Evolutionary conservation across 2,113 vertebrate species (phyloP).

Genomic region (Procavia capensis): DNA sequence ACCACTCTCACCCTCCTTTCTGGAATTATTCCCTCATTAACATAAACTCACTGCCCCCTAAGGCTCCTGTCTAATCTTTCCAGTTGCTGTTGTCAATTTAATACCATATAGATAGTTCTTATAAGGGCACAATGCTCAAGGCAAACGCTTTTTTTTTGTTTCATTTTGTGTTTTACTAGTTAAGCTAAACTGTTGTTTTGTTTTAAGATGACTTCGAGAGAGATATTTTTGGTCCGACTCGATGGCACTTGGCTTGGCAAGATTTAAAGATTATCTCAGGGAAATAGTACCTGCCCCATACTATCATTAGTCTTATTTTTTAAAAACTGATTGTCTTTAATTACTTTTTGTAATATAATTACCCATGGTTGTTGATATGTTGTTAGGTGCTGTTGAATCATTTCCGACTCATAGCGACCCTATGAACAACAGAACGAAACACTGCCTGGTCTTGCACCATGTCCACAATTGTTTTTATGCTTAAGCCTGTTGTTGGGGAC

Average conservation of each 20-base stretch:
- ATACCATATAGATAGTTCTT: not conserved
- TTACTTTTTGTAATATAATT: constrained; percentile 8
- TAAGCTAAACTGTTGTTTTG: not conserved
- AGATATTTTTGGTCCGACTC: not conserved
- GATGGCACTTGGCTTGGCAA: too few species aligned
- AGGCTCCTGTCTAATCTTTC: not conserved
- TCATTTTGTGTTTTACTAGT: not conserved
- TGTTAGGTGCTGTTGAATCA: too few species aligned
- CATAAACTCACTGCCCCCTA: not conserved
- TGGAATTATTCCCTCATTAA: not conserved
- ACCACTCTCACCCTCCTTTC: not conserved
- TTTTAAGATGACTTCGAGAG: not conserved
- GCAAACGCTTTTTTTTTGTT: not conserved
- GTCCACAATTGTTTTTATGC: too few species aligned
- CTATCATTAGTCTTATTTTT: not conserved
- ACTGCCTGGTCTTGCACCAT: too few species aligned
- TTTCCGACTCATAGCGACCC: too few species aligned
- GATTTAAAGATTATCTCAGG: not conserved
- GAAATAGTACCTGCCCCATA: not conserved
- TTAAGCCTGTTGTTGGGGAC: too few species aligned
- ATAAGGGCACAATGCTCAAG: not conserved
- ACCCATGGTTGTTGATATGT: too few species aligned
- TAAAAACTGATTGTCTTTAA: constrained; percentile 23
- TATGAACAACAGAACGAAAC: too few species aligned
- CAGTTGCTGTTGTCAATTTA: not conserved